Conservation (phyloP, 2,113 vertebrate species). For the Paracyprichromis sp. region DNA sequence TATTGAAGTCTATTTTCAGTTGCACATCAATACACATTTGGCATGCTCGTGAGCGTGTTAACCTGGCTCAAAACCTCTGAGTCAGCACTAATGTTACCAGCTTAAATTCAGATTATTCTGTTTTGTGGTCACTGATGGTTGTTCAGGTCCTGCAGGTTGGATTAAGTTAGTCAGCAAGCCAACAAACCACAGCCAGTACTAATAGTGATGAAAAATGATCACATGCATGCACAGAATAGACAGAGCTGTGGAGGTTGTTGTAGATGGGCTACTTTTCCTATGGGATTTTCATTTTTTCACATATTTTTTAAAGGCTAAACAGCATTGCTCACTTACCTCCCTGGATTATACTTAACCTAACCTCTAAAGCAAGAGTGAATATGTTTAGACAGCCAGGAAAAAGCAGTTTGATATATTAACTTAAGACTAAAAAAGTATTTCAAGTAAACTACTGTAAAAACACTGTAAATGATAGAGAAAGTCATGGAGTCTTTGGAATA, state of each 20-base stretch:
- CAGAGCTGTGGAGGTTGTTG: background rate
- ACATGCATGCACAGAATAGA: background rate
- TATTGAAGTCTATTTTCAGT: background rate
- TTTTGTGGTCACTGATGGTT: background rate
- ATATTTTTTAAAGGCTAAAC: background rate
- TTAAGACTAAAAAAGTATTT: background rate
- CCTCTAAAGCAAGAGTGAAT: background rate
- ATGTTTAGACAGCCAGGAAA: background rate
- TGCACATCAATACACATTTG: background rate
- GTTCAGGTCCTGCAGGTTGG: background rate
- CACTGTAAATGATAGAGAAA: background rate
- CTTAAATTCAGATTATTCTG: background rate
- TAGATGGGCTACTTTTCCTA: background rate
- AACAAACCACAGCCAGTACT: background rate
- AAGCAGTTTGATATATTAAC: background rate
- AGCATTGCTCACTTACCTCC: background rate
- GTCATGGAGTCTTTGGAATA: background rate
- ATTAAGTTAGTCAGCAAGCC: background rate
- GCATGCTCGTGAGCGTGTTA: background rate
- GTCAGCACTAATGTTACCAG: background rate
- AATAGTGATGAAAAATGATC: background rate
- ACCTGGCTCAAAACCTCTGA: background rate
- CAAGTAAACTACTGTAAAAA: background rate
- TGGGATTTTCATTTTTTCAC: background rate
- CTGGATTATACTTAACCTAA: background rate